Base-by-base conservation (phyloP, 2,888 invertebrate species). In the Parthenolecanium corni region DNA sequence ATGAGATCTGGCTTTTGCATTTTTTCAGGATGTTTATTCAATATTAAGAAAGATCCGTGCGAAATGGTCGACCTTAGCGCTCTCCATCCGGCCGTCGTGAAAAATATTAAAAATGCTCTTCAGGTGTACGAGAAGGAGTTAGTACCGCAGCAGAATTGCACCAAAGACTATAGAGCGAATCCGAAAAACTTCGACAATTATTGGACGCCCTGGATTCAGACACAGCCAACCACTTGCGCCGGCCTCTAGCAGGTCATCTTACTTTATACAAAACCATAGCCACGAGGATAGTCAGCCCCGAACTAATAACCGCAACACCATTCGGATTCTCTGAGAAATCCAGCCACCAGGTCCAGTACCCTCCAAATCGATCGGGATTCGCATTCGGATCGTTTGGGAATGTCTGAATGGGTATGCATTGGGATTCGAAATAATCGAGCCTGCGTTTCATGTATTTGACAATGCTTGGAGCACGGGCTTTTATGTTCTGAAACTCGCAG, bases 401-500 rank as follows among this genome's bases (percentile, higher is more conserved):
- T 4, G 16, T 24, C 21, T 24, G 23, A 16, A 42, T 40, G 3
- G 36, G 23, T 3, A 31, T 42, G 1, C 23, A 25, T 16, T 38
- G 12, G 0, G 12, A 14, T 25, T 51, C 57, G 6, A 42, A 57
- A 14, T 21, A 44, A 3, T 16, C 16, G 14, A 64, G 14, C 42
- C 44, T 21, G 12, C 4, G 14, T 16, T 16, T 40, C 44, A 58
- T 4, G 14, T 20, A 12, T 2, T 18, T 25, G 14, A 69, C 78
- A 2, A 82, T 78, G 65, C 76, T 77, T 2, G 76, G 76, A 66
- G 73, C 71, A 14, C 69, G 68, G 24, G 69, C 69, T 1, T 72
- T 74, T 16, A 79, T 68, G 69, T 90, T 85, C 68, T 81, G 81
- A 56, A 81, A 82, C 72, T 91, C 90, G 68, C 85, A 83, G 0